Conservation (phyloP, 2,797 vertebrate genomes). For the Sebastes glaucus region DNA sequence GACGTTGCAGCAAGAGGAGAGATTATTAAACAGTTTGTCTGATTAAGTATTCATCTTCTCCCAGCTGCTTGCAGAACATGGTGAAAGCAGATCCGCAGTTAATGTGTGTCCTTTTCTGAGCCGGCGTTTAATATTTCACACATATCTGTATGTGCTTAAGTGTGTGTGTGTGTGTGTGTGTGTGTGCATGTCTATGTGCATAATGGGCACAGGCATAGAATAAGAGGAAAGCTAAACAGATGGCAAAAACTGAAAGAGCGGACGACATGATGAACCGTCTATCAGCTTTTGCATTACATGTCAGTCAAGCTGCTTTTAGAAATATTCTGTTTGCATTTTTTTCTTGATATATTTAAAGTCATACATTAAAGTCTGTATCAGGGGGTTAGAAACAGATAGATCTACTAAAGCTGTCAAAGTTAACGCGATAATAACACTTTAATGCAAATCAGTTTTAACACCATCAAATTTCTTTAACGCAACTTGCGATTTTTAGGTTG, state of each 20-base stretch:
- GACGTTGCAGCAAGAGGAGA: conserved; percentile 1
- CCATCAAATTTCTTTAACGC: no score
- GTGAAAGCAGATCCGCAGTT: conserved; percentile 7
- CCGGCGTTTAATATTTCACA: conserved; percentile 1
- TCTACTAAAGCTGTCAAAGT: no score
- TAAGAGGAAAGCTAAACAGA: not conserved
- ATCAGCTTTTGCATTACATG: not conserved
- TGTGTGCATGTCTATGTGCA: not conserved
- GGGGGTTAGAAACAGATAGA: not conserved
- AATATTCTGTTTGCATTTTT: not conserved
- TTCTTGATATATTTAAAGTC: not conserved
- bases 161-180: no score
- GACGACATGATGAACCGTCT: not conserved
- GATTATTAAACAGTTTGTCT: conserved; percentile 51
- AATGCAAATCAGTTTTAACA: accelerated
- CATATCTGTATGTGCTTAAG: not conserved
- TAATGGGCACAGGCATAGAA: not conserved
- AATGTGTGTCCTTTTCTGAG: conserved; percentile 5
- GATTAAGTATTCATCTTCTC: conserved; percentile 44
- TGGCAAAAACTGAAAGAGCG: not conserved
- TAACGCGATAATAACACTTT: no score
- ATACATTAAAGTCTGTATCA: not conserved
- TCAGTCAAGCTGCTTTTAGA: not conserved
- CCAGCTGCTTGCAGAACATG: conserved; percentile 7
- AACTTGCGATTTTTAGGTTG: no score